phyloP scores from a whole-genome alignment of 2,888 invertebrate species.

The Hyles lineata region DNA sequence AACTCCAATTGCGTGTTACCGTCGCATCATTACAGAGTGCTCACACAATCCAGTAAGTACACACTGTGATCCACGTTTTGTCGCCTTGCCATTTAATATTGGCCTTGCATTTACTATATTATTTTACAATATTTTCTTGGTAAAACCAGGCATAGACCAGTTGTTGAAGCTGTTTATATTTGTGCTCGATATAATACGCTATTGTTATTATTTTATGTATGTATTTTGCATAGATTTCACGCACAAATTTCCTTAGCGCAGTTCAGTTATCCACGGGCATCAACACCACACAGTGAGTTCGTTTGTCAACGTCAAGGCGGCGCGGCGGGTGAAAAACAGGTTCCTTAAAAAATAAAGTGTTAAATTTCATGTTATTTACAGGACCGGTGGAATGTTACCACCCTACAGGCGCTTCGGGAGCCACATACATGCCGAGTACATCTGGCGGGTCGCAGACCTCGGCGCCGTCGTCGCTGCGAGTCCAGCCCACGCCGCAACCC shows the following conservation, averaged over 20 bases:
- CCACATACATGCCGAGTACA: slow-evolving; percentile 66
- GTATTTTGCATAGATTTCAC: background rate
- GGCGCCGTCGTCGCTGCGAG: slow-evolving; percentile 65
- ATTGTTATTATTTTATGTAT: slow-evolving; percentile 5
- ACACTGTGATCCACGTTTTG: background rate
- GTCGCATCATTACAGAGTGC: slow-evolving; percentile 70
- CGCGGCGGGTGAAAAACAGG: background rate
- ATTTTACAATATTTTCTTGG: background rate
- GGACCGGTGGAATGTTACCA: slow-evolving; percentile 81
- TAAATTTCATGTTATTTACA: slow-evolving; percentile 40
- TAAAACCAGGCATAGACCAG: background rate
- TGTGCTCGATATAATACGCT: background rate
- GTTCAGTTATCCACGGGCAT: slow-evolving; percentile 80
- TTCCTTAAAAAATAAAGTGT: background rate
- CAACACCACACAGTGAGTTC: slow-evolving; percentile 80
- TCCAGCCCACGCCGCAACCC: slow-evolving; percentile 70
- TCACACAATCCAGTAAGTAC: slow-evolving; percentile 75
- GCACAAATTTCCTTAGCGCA: slow-evolving; percentile 66
- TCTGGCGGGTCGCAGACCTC: slow-evolving; percentile 65
- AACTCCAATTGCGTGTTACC: slow-evolving; percentile 69
- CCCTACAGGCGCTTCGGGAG: slow-evolving; percentile 65
- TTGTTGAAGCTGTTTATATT: background rate
- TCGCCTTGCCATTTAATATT: background rate
- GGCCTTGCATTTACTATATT: background rate
- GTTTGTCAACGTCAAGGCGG: slow-evolving; percentile 14